Evolutionary conservation across 2,888 invertebrate genomes (phyloP), one percentile per base, ranked within the genome.

Genomic region (Tetramorium bicarinatum): DNA sequence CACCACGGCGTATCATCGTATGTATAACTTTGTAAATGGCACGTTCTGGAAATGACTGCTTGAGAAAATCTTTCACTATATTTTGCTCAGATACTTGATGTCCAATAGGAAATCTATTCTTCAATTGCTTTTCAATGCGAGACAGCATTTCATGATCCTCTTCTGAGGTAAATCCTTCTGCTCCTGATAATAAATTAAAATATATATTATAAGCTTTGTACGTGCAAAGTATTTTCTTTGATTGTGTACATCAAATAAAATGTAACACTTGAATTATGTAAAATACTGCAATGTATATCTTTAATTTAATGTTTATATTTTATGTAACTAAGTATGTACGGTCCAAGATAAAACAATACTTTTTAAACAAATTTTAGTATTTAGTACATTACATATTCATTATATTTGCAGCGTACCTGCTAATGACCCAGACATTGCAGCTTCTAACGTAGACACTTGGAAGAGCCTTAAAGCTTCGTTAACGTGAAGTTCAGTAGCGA

Each of bases 111-210:
- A 99, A 99, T 83, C 99, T 96, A 79, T 97, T 96, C 95, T 99
- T 99, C 83, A 99, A 94, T 94, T 99, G 99, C 93, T 97, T 98
- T 94, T 99, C 99, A 87, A 99, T 97, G 8, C 98, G 97, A 59
- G 96, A 96, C 52, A 99, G 94, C 95, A 97, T 97, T 93, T 99
- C 99, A 92, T 98, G 98, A 94, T 99, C 99, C 94, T 98, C 99
- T 91, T 98, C 97, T 0, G 98, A 97, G 0, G 99, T 99, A 94
- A 99, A 99, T 11, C 99, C 99, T 96, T 99, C 99, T n/a, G 98
- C 99, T 66, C 99, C 98, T 98, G 92, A 80, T 83, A 9, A 54
- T 59, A 84, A 6, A 76, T 56, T 49, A 13, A 21, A 66, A 34
- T 54, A 83, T 64, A 76, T 38, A 21, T 71, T 47, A 75, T 34